phyloP scores from a whole-genome alignment of 2,113 vertebrate species.

The Crotalus horridus region DNA sequence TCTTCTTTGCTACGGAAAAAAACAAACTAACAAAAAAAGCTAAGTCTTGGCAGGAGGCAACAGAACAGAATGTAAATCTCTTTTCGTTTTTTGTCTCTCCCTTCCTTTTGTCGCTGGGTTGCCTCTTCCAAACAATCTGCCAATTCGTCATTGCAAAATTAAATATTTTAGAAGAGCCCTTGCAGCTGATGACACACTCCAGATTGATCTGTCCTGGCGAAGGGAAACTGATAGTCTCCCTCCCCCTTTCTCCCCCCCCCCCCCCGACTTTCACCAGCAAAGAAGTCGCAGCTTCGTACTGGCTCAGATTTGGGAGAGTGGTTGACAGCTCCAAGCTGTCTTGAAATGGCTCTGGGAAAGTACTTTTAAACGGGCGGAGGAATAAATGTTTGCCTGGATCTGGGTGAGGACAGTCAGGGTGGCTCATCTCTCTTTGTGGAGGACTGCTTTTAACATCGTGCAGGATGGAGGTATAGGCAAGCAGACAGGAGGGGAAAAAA shows the following conservation, averaged over 20 bases:
- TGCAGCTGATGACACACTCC: slow-evolving; percentile 54
- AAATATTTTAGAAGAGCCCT: slow-evolving; percentile 61
- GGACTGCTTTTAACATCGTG: background rate
- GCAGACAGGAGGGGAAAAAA: too few species aligned
- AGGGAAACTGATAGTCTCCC: slow-evolving; percentile 31
- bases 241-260: background rate
- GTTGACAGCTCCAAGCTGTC: slow-evolving; percentile 51
- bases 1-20: background rate
- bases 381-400: background rate
- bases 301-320: slow-evolving; percentile 36
- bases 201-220: slow-evolving; percentile 55
- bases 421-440: background rate
- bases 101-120: slow-evolving; percentile 9
- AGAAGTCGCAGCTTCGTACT: slow-evolving; percentile 11
- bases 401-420: background rate
- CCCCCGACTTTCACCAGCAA: background rate
- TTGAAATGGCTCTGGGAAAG: slow-evolving; percentile 36
- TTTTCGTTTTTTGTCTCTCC: background rate
- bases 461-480: background rate
- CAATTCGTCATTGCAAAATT: slow-evolving; percentile 55
- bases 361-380: background rate
- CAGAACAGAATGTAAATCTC: slow-evolving; percentile 9
- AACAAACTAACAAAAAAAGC: too few species aligned
- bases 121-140: slow-evolving; percentile 43
- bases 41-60: background rate